phyloP scores from a whole-genome alignment of 2,888 invertebrate genomes.

The Microplitis manilae region DNA sequence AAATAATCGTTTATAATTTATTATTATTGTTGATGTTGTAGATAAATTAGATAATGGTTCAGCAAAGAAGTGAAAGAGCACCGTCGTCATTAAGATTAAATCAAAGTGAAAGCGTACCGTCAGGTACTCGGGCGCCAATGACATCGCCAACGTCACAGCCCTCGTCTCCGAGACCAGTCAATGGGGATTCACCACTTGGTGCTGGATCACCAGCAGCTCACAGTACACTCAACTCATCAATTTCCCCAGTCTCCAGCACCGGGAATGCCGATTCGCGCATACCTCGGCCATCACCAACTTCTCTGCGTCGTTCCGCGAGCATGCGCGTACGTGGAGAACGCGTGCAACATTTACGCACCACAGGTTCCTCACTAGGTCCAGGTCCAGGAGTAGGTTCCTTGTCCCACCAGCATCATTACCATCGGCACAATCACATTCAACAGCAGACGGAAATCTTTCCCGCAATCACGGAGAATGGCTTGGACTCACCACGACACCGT shows the following conservation, averaged over 20 bases:
- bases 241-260: not conserved
- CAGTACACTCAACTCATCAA: not conserved
- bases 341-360: constrained; percentile 54
- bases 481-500: constrained; percentile 66
- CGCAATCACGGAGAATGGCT: constrained; percentile 77
- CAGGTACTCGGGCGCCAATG: not conserved
- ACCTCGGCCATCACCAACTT: constrained; percentile 69
- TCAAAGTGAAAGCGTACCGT: not conserved
- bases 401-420: constrained; percentile 50
- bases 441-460: constrained; percentile 73
- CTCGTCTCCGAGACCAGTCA: constrained; percentile 12
- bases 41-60: not conserved
- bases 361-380: constrained; percentile 28
- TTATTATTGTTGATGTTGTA: not conserved
- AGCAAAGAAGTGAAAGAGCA: not conserved
- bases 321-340: constrained; percentile 80
- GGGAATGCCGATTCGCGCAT: constrained; percentile 71
- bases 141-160: not conserved
- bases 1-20: too few relatives aligned
- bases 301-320: constrained; percentile 78
- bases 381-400: constrained; percentile 16
- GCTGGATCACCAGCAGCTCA: not conserved
- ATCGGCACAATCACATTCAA: constrained; percentile 54
- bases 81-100: not conserved
- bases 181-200: constrained; percentile 32